Conservation (phyloP, 1,140 invertebrate genomes). For the Melitaea cinxia region DNA sequence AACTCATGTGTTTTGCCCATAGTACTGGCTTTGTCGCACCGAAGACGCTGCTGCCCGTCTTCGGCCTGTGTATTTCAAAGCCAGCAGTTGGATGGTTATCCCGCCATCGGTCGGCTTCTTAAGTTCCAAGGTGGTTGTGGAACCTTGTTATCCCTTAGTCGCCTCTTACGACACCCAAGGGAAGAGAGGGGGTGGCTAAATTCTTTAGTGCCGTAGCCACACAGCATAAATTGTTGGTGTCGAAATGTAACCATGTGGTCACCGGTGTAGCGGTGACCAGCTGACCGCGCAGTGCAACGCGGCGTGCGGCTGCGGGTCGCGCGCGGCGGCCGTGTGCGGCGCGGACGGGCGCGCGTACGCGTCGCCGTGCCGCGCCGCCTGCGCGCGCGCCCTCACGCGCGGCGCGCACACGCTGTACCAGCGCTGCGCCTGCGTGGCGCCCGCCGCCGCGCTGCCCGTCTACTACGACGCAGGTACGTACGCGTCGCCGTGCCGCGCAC, state of each 20-base stretch:
- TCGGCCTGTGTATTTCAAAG: too few species aligned
- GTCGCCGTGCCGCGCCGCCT: conserved; percentile 93
- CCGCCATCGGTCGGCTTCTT: too few species aligned
- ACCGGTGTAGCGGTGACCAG: conserved; percentile 41
- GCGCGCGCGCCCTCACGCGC: conserved; percentile 76
- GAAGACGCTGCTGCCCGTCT: too few species aligned
- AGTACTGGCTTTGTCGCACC: too few species aligned
- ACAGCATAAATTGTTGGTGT: too few species aligned
- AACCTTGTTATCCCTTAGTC: too few species aligned
- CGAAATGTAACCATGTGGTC: background rate
- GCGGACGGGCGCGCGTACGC: conserved; percentile 91
- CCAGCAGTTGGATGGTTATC: too few species aligned
- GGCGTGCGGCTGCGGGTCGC: conserved; percentile 83
- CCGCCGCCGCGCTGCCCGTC: conserved; percentile 31
- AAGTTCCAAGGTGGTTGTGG: too few species aligned
- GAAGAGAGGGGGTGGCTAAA: too few species aligned
- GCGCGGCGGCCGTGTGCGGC: conserved; percentile 88
- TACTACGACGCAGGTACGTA: conserved; percentile 64
- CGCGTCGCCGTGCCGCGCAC: conserved; percentile 91
- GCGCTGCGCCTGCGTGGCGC: conserved; percentile 81
- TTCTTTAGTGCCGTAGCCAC: too few species aligned
- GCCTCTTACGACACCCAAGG: too few species aligned
- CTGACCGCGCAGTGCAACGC: conserved; percentile 83
- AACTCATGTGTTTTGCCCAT: too few species aligned
- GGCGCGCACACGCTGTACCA: conserved; percentile 77